Percentiles rank a stretch among this genome's conserved stretches.
Evolutionary conservation across 1,140 invertebrate species (phyloP).

Genomic region (Zaprionus camerounensis): DNA sequence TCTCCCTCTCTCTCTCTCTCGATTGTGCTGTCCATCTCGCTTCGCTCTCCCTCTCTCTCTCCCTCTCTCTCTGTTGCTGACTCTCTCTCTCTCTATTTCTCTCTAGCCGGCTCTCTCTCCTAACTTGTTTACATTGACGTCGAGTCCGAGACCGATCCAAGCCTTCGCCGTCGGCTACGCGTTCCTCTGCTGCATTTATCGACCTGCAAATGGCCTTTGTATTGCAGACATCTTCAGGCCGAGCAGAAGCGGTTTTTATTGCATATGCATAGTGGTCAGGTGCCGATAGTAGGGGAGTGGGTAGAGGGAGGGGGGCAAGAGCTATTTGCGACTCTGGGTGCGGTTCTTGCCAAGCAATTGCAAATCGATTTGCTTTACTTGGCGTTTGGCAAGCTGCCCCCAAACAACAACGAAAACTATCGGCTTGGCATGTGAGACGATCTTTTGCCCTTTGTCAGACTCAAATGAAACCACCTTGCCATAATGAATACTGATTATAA

Average conservation of each 20-base stretch:
- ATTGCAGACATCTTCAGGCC: constrained; percentile 31
- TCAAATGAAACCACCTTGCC: neutral
- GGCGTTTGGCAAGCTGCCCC: neutral
- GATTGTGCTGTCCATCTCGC: neutral
- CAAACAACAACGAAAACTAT: neutral
- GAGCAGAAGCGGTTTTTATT: constrained; percentile 58
- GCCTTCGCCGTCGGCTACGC: constrained; percentile 27
- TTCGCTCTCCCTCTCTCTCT: neutral
- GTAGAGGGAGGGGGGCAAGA: constrained; percentile 37
- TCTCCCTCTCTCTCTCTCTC: constrained; percentile 18
- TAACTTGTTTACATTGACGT: constrained; percentile 60
- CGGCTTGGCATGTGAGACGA: neutral
- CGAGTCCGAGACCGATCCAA: constrained; percentile 1
- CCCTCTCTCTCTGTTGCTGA: neutral
- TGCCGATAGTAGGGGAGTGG: constrained; percentile 29
- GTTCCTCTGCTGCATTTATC: constrained; percentile 33
- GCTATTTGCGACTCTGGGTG: neutral
- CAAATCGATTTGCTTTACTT: constrained; percentile 4
- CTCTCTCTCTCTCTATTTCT: constrained; percentile 1
- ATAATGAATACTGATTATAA: constrained; percentile 1
- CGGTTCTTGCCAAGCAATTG: constrained; percentile 2
- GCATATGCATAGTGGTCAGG: constrained; percentile 35
- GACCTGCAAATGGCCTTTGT: constrained; percentile 45
- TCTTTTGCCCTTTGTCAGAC: constrained; percentile 1
- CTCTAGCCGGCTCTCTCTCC: constrained; percentile 18